Evolutionary conservation across 1,140 invertebrate genomes (phyloP).

Genomic region (Fopius arisanus): DNA sequence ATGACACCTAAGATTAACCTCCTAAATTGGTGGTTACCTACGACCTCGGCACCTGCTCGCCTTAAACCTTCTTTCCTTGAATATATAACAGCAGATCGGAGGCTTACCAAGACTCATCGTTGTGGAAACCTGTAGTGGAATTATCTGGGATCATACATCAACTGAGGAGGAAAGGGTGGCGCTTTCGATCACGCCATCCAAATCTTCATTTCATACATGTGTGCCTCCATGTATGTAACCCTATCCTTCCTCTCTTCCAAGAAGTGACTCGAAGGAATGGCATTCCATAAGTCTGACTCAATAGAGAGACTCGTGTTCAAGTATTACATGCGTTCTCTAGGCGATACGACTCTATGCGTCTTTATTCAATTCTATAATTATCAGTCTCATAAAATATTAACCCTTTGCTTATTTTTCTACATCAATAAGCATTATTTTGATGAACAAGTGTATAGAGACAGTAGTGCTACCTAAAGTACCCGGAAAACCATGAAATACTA

Average conservation of each 20-base stretch:
- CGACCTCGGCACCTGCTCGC: background rate
- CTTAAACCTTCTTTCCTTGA: background rate
- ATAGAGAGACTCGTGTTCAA: background rate
- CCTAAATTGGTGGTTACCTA: background rate
- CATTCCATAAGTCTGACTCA: background rate
- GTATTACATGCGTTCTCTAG: background rate
- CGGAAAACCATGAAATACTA: too few relatives aligned
- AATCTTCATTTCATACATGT: slow-evolving; percentile 14
- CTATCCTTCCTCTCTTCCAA: slow-evolving; percentile 28
- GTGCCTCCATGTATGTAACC: slow-evolving; percentile 11
- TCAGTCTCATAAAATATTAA: too few relatives aligned
- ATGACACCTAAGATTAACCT: background rate
- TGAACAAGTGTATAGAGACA: too few relatives aligned
- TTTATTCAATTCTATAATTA: too few relatives aligned
- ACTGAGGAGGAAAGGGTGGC: slow-evolving; percentile 34
- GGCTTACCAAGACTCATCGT: slow-evolving; percentile 44
- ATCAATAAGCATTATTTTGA: too few relatives aligned
- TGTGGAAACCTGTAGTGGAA: slow-evolving; percentile 45
- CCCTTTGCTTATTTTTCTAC: too few relatives aligned
- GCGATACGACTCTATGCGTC: too few relatives aligned
- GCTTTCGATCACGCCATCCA: slow-evolving; percentile 36
- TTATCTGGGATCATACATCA: slow-evolving; percentile 36
- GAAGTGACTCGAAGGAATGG: slow-evolving; percentile 21
- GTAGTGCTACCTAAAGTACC: too few relatives aligned
- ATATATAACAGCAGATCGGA: slow-evolving; percentile 17